Conservation (phyloP, 2,797 vertebrate genomes). For the Taenioides sp. region DNA sequence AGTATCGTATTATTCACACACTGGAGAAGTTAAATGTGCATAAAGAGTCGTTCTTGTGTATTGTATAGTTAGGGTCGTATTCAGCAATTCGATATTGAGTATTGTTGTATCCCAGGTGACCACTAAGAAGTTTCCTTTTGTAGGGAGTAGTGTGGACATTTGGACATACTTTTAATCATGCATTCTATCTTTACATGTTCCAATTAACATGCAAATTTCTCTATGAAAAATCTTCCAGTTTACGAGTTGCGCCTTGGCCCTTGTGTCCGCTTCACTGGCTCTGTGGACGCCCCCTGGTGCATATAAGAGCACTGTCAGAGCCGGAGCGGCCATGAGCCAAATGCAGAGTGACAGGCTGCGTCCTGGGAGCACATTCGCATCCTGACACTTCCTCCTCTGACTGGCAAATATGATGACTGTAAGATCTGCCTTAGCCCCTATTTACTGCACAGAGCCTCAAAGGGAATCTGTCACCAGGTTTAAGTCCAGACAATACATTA, state of each 20-base stretch:
- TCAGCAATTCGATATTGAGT: too few species aligned
- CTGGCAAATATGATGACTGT: conserved; percentile 63
- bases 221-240: conserved; percentile 7
- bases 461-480: conserved; percentile 51
- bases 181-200: neutral
- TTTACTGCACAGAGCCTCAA: conserved; percentile 47
- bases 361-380: conserved; percentile 50
- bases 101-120: too few species aligned
- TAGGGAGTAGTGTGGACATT: neutral
- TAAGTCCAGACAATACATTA: conserved; percentile 32
- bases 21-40: too few species aligned
- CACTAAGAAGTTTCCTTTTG: too few species aligned
- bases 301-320: conserved; percentile 54
- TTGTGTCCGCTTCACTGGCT: conserved; percentile 33
- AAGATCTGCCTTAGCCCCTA: conserved; percentile 45
- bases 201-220: conserved; percentile 16
- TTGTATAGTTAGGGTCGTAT: too few species aligned
- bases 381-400: conserved; percentile 57
- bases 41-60: too few species aligned
- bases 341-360: conserved; percentile 55
- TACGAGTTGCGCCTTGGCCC: conserved; percentile 24
- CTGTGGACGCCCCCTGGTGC: conserved; percentile 33
- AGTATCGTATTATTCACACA: too few species aligned
- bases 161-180: neutral
- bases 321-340: conserved; percentile 43